phyloP scores from a whole-genome alignment of 2,888 invertebrate genomes.

The Cancer borealis region DNA sequence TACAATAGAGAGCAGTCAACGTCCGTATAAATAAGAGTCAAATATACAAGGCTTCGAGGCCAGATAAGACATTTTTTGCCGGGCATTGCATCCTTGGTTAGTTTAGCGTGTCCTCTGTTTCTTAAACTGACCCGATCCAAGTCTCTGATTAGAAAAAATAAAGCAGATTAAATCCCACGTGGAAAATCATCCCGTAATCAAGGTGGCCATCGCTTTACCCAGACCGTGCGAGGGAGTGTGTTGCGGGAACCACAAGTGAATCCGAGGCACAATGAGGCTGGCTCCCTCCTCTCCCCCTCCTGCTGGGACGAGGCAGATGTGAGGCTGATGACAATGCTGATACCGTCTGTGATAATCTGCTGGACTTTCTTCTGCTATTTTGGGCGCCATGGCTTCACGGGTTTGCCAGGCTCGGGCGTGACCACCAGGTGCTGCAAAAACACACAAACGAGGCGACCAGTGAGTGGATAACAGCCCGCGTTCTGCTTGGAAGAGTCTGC shows the following conservation, averaged over 20 bases:
- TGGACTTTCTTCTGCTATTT: slow-evolving; percentile 40
- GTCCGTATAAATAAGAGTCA: slow-evolving; percentile 33
- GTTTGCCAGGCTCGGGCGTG: slow-evolving; percentile 4
- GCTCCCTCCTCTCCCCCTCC: neutral
- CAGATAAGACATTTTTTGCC: neutral
- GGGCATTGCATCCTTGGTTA: neutral
- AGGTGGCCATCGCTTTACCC: neutral
- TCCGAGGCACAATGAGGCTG: neutral
- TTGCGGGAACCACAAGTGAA: neutral
- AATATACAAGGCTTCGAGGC: neutral
- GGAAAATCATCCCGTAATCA: slow-evolving; percentile 14
- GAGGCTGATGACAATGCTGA: slow-evolving; percentile 36
- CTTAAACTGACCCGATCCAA: neutral
- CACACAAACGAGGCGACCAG: neutral
- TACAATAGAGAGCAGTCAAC: slow-evolving; percentile 37
- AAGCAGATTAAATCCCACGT: slow-evolving; percentile 29
- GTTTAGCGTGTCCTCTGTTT: neutral
- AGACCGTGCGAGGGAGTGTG: neutral
- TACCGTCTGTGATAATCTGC: slow-evolving; percentile 40
- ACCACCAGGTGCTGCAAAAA: slow-evolving; percentile 44
- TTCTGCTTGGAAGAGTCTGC: slow-evolving; percentile 45
- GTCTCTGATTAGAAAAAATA: neutral
- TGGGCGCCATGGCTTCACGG: slow-evolving; percentile 33
- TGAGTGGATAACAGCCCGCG: slow-evolving; percentile 10
- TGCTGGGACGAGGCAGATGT: neutral